Percentiles rank a stretch among this genome's conserved stretches.
Conservation (phyloP, 53 echinoderm and acorn worm genomes). For the Stichopus horrens region DNA sequence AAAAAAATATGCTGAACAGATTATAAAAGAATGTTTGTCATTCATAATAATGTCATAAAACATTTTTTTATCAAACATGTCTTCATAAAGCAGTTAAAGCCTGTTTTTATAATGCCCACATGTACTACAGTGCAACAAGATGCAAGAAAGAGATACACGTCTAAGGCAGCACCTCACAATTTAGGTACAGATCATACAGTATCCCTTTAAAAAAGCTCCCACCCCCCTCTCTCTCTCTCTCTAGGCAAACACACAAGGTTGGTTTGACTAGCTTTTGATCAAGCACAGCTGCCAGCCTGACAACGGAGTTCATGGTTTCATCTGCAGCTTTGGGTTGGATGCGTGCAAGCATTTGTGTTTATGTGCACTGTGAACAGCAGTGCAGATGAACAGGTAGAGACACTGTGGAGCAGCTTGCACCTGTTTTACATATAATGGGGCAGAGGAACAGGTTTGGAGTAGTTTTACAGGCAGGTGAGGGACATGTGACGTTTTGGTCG, state of each 20-base stretch:
- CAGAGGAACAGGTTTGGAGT: slow-evolving; percentile 29
- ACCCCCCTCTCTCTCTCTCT: neutral
- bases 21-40: too few relatives aligned
- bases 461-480: slow-evolving; percentile 31
- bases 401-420: slow-evolving; percentile 18
- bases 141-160: too few relatives aligned
- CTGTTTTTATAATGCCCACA: too few relatives aligned
- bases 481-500: neutral
- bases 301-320: slow-evolving; percentile 27
- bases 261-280: slow-evolving; percentile 25
- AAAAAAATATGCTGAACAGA: too few relatives aligned
- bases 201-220: too few relatives aligned
- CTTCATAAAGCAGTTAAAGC: too few relatives aligned
- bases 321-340: neutral
- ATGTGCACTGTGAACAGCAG: neutral
- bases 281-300: slow-evolving; percentile 34
- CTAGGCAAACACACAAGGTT: neutral
- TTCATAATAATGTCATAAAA: too few relatives aligned
- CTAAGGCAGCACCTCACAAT: too few relatives aligned
- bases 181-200: too few relatives aligned
- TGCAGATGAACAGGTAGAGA: neutral
- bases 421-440: slow-evolving; percentile 44
- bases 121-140: too few relatives aligned
- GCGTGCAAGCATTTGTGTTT: neutral
- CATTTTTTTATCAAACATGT: too few relatives aligned